Conservation (phyloP, 1,140 invertebrate species). For the Drosophila tropicalis region DNA sequence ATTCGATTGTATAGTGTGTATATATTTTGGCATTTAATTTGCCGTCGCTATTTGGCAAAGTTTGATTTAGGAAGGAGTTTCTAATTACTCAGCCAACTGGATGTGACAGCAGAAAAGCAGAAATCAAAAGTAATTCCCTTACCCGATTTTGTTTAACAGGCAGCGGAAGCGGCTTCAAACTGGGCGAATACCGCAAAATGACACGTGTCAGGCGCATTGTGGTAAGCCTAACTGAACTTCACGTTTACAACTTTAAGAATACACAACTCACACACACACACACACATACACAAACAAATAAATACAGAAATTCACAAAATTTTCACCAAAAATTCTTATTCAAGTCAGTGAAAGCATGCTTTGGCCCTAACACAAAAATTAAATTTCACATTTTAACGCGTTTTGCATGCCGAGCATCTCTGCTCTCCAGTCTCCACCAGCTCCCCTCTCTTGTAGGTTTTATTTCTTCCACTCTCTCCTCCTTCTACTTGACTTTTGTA, state of each 20-base stretch:
- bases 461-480: not conserved
- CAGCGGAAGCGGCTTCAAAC: conserved; percentile 49
- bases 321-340: conserved; percentile 43
- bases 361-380: conserved; percentile 45
- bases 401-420: conserved; percentile 64
- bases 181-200: conserved; percentile 77
- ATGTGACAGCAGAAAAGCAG: conserved; percentile 6
- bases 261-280: conserved; percentile 19
- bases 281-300: conserved; percentile 13
- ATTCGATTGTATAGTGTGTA: conserved; percentile 12
- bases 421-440: conserved; percentile 1
- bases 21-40: not conserved
- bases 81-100: conserved; percentile 6
- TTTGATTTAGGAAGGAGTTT: not conserved
- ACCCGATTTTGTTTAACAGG: conserved; percentile 2
- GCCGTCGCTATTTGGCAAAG: conserved; percentile 14
- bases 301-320: conserved; percentile 19
- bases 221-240: conserved; percentile 58
- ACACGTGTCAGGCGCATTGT: conserved; percentile 80
- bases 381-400: conserved; percentile 66
- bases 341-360: conserved; percentile 34
- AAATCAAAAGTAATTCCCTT: conserved; percentile 15
- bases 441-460: not conserved
- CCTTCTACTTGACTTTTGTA: conserved; percentile 16
- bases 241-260: conserved; percentile 17